Base-by-base conservation (phyloP, 1,140 invertebrate species). In the Drosophila baimaii region DNA sequence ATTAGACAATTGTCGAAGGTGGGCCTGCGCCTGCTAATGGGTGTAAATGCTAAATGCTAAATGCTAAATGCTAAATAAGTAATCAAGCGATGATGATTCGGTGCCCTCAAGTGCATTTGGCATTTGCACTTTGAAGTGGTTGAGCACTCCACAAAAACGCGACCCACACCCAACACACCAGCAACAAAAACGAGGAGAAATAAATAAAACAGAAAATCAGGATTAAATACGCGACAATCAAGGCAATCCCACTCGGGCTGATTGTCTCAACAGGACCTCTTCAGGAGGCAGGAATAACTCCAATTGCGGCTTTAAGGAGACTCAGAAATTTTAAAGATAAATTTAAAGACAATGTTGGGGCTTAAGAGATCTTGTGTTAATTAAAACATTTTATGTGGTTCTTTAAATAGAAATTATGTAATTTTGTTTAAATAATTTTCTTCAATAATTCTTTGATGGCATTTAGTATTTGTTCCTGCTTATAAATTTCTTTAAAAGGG, bases 81-180 rank as follows among this genome's bases (percentile, higher is more conserved):
- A 90, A 90, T 90, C 82, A 86, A 74, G 77, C 62, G 81, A 23
- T 54, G 81, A 54, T 54, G 51, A 81, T 62, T 56, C 58, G 41
- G 33, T 51, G 47, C 56, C 70, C 70, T 80, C 57, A 73, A 80
- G 81, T 84, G 81, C 61, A 70, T 83, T 70, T 74, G 59, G 52
- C 81, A 83, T 84, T 83, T 83, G 81, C 81, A 84, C 81, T 80
- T 80, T 83, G 81, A 84, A 83, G 81, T 83, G 81, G 57, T 69
- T 64, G 56, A 39, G 70, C 65, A 80, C 77, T 80, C 62, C 41
- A 70, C 29, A 54, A 52, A 47, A 44, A 52, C 49, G 66, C 47
- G 35, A 43, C 64, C 29, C 19, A 39, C 17, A 57, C 51, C 15
- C 25, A n/a, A n/a, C n/a, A n/a, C n/a, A 19, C 5, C 35, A 33